Evolutionary conservation across 2,888 invertebrate genomes (phyloP).

Genomic region (Cheilosia vernalis): DNA sequence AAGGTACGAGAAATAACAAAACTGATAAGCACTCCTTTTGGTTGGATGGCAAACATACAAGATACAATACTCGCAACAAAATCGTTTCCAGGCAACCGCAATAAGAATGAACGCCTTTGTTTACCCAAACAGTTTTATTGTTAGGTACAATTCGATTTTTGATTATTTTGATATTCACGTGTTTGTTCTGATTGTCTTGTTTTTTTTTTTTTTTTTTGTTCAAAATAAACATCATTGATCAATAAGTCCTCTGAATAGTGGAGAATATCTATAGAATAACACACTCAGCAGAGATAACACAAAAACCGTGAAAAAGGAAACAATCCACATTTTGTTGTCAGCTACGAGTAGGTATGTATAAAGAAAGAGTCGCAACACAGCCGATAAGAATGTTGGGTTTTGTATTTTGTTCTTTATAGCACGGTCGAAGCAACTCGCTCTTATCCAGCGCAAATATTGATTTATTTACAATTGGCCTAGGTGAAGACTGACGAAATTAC

Average conservation of each 20-base stretch:
- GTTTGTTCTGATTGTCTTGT: constrained; percentile 1
- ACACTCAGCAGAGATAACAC: constrained; percentile 21
- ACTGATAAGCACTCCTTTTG: constrained; percentile 67
- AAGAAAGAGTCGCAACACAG: background rate
- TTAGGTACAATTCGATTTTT: constrained; percentile 56
- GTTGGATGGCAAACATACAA: constrained; percentile 49
- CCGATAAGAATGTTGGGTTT: constrained; percentile 28
- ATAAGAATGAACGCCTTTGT: constrained; percentile 56
- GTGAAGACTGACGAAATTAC: constrained; percentile 25
- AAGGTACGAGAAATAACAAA: constrained; percentile 18
- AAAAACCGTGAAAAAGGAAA: constrained; percentile 35
- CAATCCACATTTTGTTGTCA: constrained; percentile 38
- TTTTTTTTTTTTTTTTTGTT: constrained; percentile 1
- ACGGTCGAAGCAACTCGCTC: background rate
- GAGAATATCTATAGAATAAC: constrained; percentile 34
- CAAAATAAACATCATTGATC: constrained; percentile 55
- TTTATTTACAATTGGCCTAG: constrained; percentile 61
- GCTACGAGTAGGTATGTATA: background rate
- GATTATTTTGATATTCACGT: constrained; percentile 53
- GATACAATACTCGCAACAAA: background rate
- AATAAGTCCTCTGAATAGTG: constrained; percentile 68
- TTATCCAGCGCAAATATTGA: constrained; percentile 62
- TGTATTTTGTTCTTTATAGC: constrained; percentile 6
- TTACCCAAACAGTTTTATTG: constrained; percentile 45
- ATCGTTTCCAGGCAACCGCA: constrained; percentile 12